Base-by-base conservation (phyloP, 2,888 invertebrate genomes). In the Calameuta pallipes region DNA sequence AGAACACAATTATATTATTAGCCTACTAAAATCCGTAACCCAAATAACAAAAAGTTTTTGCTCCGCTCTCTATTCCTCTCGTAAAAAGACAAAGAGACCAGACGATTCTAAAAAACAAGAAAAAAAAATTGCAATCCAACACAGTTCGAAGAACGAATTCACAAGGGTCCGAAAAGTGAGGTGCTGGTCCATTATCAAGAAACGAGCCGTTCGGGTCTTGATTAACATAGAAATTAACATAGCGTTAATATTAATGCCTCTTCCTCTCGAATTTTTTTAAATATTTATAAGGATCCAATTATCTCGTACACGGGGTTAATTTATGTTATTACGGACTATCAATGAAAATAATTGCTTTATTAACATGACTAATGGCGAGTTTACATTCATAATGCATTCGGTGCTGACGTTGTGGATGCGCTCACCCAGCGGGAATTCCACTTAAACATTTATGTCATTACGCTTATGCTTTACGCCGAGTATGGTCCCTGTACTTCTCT, bases 281-380 rank as follows among this genome's bases (percentile, higher is more conserved):
- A 87, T 87, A 87, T 88, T 87, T 86, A 87, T 86, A 84, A 86
- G 84, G 75, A 76, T 80, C 81, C 83, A 86, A 87, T 87, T 85
- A 87, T 85, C 81, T 77, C 79, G 78, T 81, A 79, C 74, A 74
- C 75, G 80, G 71, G 75, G 83, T 82, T 84, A 85, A 86, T 85
- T 84, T 85, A 86, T 83, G 83, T 86, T 83, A 88, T 87, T 85
- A 85, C 81, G 33, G 79, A 73, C 83, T 82, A 86, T 86, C 85
- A 84, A 87, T 87, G 85, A 87, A 86, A 87, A 87, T 87, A 86
- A 87, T 87, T 83, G 84, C 85, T 87, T 85, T 85, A 87, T 86
- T 85, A 85, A 83, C 82, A 84, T 85, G 84, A 84, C 81, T 84
- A 84, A 85, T 85, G 83, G 82, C 76, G 75, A 82, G 83, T 82